Percentiles rank a stretch among this genome's conserved stretches.
Evolutionary conservation across 2,888 invertebrate species (phyloP).

Genomic region (Drosophila rellima): DNA sequence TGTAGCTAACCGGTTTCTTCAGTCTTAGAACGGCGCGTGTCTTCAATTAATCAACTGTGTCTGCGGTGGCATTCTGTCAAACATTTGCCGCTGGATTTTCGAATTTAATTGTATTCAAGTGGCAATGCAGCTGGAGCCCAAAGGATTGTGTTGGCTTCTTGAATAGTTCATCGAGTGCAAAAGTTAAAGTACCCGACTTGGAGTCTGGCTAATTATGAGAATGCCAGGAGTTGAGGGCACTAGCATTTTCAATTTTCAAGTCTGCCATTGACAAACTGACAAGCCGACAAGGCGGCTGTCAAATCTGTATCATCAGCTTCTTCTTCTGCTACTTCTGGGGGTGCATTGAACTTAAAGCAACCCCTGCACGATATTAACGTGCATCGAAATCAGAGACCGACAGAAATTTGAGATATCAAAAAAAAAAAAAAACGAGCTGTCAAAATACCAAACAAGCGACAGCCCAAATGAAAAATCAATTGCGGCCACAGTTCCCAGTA

Average conservation of each 20-base stretch:
- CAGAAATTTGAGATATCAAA: constrained; percentile 75
- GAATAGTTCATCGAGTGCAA: constrained; percentile 11
- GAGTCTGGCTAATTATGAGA: constrained; percentile 54
- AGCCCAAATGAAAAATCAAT: constrained; percentile 57
- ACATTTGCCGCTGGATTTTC: constrained; percentile 37
- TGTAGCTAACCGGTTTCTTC: constrained; percentile 65
- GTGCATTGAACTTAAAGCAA: constrained; percentile 70
- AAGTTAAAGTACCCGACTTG: constrained; percentile 27
- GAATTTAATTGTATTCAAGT: constrained; percentile 64
- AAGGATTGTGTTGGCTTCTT: constrained; percentile 44
- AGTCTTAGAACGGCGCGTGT: constrained; percentile 67
- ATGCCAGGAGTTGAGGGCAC: neutral
- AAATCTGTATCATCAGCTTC: constrained; percentile 35
- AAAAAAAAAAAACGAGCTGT: constrained; percentile 55
- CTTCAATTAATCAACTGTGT: constrained; percentile 79
- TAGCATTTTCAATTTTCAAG: constrained; percentile 45
- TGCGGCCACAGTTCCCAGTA: constrained; percentile 31
- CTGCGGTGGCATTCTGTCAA: constrained; percentile 27
- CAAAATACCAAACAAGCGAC: constrained; percentile 70
- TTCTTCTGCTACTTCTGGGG: constrained; percentile 23
- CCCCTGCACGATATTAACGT: constrained; percentile 29
- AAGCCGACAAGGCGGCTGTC: constrained; percentile 62
- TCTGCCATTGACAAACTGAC: constrained; percentile 65
- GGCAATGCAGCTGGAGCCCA: constrained; percentile 32
- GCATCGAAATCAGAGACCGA: constrained; percentile 54